These are phyloP conservation scores for Balearica regulorum DNA, from an alignment of 2,797 vertebrate genomes.

Conservation along the genomic window DNA sequence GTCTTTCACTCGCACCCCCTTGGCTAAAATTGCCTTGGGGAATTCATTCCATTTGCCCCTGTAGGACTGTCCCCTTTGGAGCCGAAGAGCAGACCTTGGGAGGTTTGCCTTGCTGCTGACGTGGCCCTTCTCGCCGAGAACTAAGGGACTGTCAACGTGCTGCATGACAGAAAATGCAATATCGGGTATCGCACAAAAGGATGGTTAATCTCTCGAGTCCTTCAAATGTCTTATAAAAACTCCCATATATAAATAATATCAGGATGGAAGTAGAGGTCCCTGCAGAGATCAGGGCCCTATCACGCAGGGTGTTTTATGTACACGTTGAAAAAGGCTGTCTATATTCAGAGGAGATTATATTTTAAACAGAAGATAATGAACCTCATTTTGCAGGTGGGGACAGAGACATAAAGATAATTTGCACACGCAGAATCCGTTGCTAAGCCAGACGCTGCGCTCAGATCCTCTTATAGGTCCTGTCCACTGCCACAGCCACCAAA, in stretches of 20 bases:
- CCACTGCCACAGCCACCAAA: not conserved
- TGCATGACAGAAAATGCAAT: not conserved
- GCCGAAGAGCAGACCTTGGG: not conserved
- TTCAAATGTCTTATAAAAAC: not conserved
- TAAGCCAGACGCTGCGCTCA: not conserved
- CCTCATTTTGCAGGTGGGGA: slow-evolving; percentile 49
- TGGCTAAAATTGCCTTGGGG: not conserved
- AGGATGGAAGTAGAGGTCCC: not conserved
- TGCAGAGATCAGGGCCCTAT: not conserved
- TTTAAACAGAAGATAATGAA: slow-evolving; percentile 49
- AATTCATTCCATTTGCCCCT: not conserved
- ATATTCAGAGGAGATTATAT: slow-evolving; percentile 7
- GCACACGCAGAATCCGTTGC: not conserved
- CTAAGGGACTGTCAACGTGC: not conserved
- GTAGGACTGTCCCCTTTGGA: not conserved
- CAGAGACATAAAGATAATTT: slow-evolving; percentile 32
- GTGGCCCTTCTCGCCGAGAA: not conserved
- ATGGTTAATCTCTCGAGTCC: not conserved
- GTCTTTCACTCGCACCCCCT: not conserved
- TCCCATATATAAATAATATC: slow-evolving; percentile 20
- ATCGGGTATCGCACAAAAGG: not conserved
- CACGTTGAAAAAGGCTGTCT: not conserved
- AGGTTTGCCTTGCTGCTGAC: not conserved
- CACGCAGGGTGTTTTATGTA: not conserved
- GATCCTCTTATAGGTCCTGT: not conserved